Base-by-base conservation (phyloP, 2,888 invertebrate species). In the Pteria penguin region DNA sequence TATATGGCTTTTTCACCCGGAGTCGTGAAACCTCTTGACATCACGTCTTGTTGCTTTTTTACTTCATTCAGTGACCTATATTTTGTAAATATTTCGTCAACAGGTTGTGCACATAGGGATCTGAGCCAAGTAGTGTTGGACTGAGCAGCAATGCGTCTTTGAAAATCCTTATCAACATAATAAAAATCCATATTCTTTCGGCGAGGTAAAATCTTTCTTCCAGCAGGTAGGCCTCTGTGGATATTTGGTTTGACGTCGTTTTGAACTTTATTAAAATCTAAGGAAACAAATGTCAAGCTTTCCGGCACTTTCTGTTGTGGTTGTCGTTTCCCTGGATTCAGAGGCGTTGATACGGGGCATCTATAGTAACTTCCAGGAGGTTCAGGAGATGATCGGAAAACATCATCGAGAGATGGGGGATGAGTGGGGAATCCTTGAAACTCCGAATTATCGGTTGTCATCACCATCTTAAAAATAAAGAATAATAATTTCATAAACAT, bases 261-360 rank as follows among this genome's bases (percentile, higher is more conserved):
- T 26, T 77, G 58, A 2, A 77, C 69, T 29, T 77, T 57, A 29
- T 72, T 72, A 36, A 72, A 77, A 60, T 77, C 76, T 27, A 77
- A 45, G 5, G 76, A 77, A 4, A 77, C 76, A 63, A 77, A 77
- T 4, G 72, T 73, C n/a, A 77, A 32, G 70, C 76, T 77, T 66
- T 77, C 72, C 11, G 76, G 76, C 11, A 77, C 70, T 66, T 31
- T 70, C 31, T 75, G 74, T n/a, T 67, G 71, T 24, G 61, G 54
- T 27, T 61, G 65, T 61, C 82, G 71, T 5, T 80, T 67, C 8
- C 70, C 74, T 8, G 18, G 8, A 24, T 80, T 69, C 2, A 82
- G 76, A 1, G 85, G 85, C 2, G 85, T 85, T 1, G 85, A 85
- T 4, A 83, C 85, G 5, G 85, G 85, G 57, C 85, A 85, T 63